phyloP scores from a whole-genome alignment of 2,797 vertebrate genomes.

The Hapalemur alaotrensis region DNA sequence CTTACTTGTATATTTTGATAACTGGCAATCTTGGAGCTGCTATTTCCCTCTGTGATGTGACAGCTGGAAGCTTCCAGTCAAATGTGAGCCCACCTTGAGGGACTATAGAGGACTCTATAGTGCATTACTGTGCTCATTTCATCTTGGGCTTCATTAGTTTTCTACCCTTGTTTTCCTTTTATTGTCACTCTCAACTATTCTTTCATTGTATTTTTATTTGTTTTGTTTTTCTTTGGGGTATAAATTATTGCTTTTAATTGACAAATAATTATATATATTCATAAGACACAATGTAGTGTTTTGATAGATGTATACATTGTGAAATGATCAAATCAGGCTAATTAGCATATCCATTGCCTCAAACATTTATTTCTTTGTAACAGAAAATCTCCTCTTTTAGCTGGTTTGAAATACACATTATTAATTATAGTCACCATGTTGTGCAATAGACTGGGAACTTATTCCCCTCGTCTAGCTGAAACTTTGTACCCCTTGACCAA shows the following conservation, averaged over 20 bases:
- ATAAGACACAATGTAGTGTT: neutral
- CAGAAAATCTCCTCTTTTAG: neutral
- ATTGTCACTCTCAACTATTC: neutral
- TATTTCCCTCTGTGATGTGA: slow-evolving; percentile 4
- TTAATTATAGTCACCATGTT: neutral
- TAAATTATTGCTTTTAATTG: neutral
- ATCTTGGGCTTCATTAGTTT: neutral
- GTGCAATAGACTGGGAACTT: neutral
- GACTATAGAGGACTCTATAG: neutral
- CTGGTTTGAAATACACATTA: neutral
- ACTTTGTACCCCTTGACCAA: neutral
- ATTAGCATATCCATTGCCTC: neutral
- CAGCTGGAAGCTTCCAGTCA: slow-evolving; percentile 23
- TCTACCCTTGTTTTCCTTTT: neutral
- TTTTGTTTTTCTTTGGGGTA: neutral
- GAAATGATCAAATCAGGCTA: neutral
- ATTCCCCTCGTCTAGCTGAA: neutral
- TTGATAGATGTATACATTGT: neutral
- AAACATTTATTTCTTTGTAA: neutral
- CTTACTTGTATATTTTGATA: neutral
- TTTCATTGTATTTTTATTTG: neutral
- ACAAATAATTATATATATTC: neutral
- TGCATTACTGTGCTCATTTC: neutral
- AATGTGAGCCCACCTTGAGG: neutral
- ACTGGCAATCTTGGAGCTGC: neutral